phyloP scores from a whole-genome alignment of 2,888 invertebrate genomes.

The Chymomyza fuscimana region DNA sequence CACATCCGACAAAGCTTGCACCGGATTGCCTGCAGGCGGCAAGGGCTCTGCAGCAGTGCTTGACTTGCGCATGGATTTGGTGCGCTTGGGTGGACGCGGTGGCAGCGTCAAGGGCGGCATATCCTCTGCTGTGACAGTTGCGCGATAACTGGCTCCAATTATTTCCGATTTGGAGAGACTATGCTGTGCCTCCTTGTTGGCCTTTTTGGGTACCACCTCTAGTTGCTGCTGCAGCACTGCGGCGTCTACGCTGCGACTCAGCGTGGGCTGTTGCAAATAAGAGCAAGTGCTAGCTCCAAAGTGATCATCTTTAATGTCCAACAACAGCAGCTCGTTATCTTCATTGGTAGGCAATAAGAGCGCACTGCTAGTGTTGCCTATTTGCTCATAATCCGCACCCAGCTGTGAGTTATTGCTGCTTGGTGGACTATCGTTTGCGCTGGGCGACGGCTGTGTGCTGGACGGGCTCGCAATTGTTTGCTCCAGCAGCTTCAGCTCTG shows the following conservation, averaged over 20 bases:
- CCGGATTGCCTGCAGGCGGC: constrained; percentile 11
- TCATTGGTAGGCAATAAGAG: constrained; percentile 36
- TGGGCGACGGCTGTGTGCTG: constrained; percentile 46
- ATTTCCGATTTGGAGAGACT: constrained; percentile 77
- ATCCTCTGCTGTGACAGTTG: constrained; percentile 65
- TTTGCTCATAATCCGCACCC: constrained; percentile 60
- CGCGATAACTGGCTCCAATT: constrained; percentile 55
- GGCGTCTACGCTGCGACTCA: constrained; percentile 77
- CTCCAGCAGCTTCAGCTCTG: constrained; percentile 58
- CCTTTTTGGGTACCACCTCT: constrained; percentile 35
- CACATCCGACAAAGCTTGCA: constrained; percentile 70
- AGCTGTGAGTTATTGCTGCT: constrained; percentile 66
- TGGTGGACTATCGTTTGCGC: constrained; percentile 58
- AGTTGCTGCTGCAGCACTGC: constrained; percentile 55
- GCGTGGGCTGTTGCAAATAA: constrained; percentile 61
- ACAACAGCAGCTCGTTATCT: constrained; percentile 71
- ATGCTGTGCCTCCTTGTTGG: constrained; percentile 32
- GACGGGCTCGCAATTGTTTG: constrained; percentile 1
- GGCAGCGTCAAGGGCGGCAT: constrained; percentile 60
- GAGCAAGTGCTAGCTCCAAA: constrained; percentile 81
- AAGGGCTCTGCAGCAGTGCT: constrained; percentile 8
- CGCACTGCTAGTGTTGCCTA: constrained; percentile 42
- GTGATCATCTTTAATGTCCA: constrained; percentile 85
- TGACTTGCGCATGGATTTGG: constrained; percentile 70
- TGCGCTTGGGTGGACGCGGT: constrained; percentile 72